Base-by-base conservation (phyloP, 2,797 vertebrate species). In the Zenarchopterus dispar region DNA sequence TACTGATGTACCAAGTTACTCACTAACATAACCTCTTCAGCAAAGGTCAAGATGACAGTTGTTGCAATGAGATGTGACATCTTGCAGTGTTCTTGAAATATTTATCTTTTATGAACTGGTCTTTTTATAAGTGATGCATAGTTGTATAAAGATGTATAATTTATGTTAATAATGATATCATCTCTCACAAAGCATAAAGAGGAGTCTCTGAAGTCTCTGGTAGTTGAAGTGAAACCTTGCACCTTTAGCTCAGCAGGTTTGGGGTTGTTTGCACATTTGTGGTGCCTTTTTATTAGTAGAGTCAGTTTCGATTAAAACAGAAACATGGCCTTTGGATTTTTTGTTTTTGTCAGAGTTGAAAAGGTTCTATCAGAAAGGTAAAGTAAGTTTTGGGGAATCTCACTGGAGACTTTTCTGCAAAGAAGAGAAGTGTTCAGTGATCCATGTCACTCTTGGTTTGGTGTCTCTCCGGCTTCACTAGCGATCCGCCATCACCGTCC, bases 361-460 rank as follows among this genome's bases (percentile, higher is more conserved):
- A 18, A 17, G 58, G 31, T 55, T 56, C 28, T 39, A 18, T 5
- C 33, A 65, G 28, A 52, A 56, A 51, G 54, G 17, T 26, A 17
- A 3, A 6, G 24, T n/a, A n/a, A 4, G 9, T 59, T 73, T 72
- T 54, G 13, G n/a, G 51, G 33, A 21, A 33, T 45, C 16, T n/a
- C 11, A 46, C 26, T 47, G 46, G 17, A 56, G 55, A 56, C 24
- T 36, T 45, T 0, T 16, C 44, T 41, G 60, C 56, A 54, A 62
- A 66, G 7, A 13, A 62, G 50, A 75, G 45, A 13, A 22, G 50
- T 54, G 67, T 58, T 64, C 22, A 50, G 39, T 66, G 63, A 75
- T 54, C 28, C 48, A 21, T 72, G 82, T 77, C 81, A 71, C 45
- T 77, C 23, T 43, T 56, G 56, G 62, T 73, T 69, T 52, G 15